Conservation (phyloP, 2,888 invertebrate species). For the Lydus trimaculatus region DNA sequence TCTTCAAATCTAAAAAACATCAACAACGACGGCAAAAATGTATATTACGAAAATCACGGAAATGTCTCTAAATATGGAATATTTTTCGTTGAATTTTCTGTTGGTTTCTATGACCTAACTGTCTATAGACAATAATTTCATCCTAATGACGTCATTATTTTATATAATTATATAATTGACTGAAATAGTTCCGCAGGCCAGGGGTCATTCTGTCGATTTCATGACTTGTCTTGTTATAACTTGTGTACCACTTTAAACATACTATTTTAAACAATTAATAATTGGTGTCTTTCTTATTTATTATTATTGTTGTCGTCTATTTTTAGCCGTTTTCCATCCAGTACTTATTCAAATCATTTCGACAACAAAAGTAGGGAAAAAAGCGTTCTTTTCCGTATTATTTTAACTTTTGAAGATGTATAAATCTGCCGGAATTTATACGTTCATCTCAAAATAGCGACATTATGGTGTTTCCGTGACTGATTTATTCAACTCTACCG, state of each 20-base stretch:
- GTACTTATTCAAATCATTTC: background rate
- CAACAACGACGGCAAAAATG: constrained; percentile 13
- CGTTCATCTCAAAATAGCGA: background rate
- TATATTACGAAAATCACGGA: constrained; percentile 14
- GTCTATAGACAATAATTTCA: constrained; percentile 5
- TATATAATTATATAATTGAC: constrained; percentile 14
- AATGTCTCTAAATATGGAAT: background rate
- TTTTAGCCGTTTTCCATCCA: background rate
- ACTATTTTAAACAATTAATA: constrained; percentile 2
- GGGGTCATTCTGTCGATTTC: constrained; percentile 13
- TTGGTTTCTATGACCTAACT: constrained; percentile 3
- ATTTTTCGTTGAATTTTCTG: background rate
- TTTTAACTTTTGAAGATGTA: background rate
- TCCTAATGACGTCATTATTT: constrained; percentile 13
- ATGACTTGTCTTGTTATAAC: background rate
- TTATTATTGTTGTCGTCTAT: background rate
- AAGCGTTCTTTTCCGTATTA: background rate
- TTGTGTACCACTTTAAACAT: background rate
- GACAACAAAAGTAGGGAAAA: no score
- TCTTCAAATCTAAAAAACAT: constrained; percentile 17
- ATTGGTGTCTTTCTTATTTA: background rate
- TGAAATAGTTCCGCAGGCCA: constrained; percentile 14
- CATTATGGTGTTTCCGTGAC: background rate
- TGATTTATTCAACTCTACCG: constrained; percentile 7
- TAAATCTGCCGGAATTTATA: constrained; percentile 6